phyloP scores from a whole-genome alignment of 2,797 vertebrate genomes.

The Myioborus miniatus region DNA sequence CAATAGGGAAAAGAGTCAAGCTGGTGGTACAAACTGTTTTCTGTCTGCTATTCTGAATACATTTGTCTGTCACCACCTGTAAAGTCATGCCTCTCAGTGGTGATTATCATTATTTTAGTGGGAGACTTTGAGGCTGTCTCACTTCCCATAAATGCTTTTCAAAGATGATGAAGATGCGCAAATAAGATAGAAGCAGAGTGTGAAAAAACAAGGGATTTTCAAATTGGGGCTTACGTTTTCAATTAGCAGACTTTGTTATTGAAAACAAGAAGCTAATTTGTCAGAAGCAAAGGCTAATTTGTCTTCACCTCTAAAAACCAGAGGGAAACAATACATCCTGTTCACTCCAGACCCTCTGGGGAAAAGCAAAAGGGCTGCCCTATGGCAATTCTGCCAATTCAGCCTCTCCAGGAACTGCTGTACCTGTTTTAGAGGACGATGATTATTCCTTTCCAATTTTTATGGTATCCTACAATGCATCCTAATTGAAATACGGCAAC shows the following conservation, averaged over 20 bases:
- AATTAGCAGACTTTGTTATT: constrained; percentile 48
- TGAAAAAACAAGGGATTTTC: constrained; percentile 24
- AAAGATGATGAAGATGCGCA: neutral
- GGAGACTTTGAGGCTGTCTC: neutral
- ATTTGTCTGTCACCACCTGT: neutral
- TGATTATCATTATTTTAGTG: neutral
- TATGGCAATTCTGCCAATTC: neutral
- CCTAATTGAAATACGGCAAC: neutral
- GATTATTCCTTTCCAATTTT: neutral
- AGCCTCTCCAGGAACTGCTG: neutral
- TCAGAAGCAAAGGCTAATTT: constrained; percentile 58
- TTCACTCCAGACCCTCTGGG: neutral
- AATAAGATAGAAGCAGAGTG: neutral
- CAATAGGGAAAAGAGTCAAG: neutral
- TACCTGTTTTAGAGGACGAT: neutral
- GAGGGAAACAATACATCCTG: constrained; percentile 23
- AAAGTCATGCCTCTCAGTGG: neutral
- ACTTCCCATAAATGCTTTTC: neutral
- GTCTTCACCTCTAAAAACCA: constrained; percentile 31
- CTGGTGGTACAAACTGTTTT: neutral
- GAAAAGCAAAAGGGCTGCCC: neutral
- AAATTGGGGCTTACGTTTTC: constrained; percentile 22
- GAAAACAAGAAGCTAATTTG: constrained; percentile 52
- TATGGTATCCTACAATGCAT: neutral
- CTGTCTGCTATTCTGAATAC: neutral